These are phyloP conservation scores for Diglossa cyanea DNA, from an alignment of 2,797 vertebrate species.

Conservation along the genomic window DNA sequence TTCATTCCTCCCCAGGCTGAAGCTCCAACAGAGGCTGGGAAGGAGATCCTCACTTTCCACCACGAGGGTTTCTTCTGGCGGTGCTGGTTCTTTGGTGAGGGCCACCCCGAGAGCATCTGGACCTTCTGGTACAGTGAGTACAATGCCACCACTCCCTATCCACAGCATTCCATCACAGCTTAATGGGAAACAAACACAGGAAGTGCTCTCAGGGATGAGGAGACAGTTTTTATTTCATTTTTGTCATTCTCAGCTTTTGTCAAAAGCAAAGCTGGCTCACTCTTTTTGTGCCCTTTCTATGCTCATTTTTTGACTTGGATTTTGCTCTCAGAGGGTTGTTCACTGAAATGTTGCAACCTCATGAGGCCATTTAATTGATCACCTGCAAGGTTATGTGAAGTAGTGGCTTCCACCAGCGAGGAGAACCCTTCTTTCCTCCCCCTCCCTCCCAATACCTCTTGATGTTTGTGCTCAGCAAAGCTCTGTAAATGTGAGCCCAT, in stretches of 20 bases:
- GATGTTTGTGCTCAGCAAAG: neutral
- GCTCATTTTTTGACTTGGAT: neutral
- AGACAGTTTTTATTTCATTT: neutral
- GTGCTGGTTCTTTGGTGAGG: constrained; percentile 82
- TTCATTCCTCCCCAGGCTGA: neutral
- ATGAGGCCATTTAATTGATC: neutral
- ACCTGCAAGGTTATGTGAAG: too few species aligned
- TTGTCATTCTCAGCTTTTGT: rapidly evolving
- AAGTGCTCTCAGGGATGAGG: neutral
- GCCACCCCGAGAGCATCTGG: constrained; percentile 75
- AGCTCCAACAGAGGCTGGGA: neutral
- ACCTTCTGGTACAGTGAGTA: constrained; percentile 87
- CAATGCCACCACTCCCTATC: rapidly evolving
- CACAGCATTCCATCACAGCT: neutral
- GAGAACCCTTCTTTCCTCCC: neutral
- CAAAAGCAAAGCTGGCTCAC: neutral
- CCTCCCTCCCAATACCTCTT: neutral
- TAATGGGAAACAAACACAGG: neutral
- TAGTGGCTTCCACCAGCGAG: neutral
- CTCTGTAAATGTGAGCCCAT: neutral
- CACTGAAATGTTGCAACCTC: neutral
- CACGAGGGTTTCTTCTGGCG: constrained; percentile 90
- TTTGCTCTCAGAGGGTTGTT: neutral
- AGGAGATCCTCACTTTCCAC: constrained; percentile 73
- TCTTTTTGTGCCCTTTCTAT: neutral